Conservation (phyloP, 2,797 vertebrate species). For the Micropoecilia bifurca region DNA sequence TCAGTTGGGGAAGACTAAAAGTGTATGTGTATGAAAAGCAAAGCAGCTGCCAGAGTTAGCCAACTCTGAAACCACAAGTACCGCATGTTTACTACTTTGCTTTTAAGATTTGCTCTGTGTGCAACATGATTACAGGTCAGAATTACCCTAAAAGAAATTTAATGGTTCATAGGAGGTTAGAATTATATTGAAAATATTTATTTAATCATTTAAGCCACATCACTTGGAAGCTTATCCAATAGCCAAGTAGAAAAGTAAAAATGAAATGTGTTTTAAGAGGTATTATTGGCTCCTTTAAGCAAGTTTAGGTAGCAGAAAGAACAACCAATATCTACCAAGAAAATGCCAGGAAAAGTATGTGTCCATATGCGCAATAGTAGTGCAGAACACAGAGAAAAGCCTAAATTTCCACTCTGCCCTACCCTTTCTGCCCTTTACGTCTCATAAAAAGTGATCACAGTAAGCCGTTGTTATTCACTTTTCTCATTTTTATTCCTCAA, state of each 20-base stretch:
- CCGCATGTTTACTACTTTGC: background rate
- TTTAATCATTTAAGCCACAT: background rate
- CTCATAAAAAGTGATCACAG: constrained; percentile 43
- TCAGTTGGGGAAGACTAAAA: background rate
- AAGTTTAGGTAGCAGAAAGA: constrained; percentile 4
- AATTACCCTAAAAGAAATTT: background rate
- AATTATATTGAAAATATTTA: background rate
- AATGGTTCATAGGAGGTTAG: background rate
- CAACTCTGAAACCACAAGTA: background rate
- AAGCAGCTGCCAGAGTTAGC: background rate
- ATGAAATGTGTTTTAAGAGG: background rate
- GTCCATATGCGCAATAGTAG: constrained; percentile 31
- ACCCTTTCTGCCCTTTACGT: constrained; percentile 8
- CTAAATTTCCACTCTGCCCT: constrained; percentile 32
- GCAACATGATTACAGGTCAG: background rate
- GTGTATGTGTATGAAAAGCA: background rate
- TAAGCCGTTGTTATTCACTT: constrained; percentile 13
- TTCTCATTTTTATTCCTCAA: constrained; percentile 14
- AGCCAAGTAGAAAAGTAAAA: background rate
- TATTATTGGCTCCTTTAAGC: background rate
- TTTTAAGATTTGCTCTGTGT: background rate
- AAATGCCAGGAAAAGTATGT: constrained; percentile 23
- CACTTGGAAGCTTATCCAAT: background rate
- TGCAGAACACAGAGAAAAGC: constrained; percentile 36
- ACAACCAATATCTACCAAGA: constrained; percentile 20